A percentile compares a stretch with the other conserved stretches of the same genome.
Evolutionary conservation across 2,888 invertebrate genomes (phyloP).

Genomic region (Phytoseiulus persimilis): DNA sequence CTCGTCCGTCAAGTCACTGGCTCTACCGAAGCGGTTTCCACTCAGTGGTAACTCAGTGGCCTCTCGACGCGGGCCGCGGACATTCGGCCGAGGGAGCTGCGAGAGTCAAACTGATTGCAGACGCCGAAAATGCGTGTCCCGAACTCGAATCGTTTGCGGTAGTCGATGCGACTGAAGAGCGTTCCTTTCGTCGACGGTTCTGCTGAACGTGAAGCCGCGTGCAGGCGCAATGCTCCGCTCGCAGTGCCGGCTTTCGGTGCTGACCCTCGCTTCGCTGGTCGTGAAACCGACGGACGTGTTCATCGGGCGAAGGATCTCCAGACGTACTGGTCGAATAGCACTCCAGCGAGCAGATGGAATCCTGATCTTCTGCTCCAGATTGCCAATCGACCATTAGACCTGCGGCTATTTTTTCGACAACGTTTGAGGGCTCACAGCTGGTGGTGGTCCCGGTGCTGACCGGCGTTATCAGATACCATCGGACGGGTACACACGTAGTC

Average conservation of each 20-base stretch:
- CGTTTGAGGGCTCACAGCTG: background rate
- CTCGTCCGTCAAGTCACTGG: too few relatives aligned
- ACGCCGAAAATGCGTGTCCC: too few relatives aligned
- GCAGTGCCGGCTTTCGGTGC: background rate
- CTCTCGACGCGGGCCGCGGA: too few relatives aligned
- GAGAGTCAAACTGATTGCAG: too few relatives aligned
- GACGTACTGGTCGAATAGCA: background rate
- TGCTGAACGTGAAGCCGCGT: too few relatives aligned
- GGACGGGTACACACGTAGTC: background rate
- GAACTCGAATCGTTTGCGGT: too few relatives aligned
- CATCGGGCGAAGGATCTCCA: background rate
- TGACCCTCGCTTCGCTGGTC: background rate
- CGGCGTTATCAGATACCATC: background rate
- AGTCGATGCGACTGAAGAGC: too few relatives aligned
- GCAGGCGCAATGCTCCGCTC: too few relatives aligned
- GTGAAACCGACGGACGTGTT: background rate
- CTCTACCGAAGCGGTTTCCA: too few relatives aligned
- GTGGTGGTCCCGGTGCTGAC: background rate
- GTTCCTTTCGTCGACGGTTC: too few relatives aligned
- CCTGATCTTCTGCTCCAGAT: background rate
- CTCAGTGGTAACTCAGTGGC: too few relatives aligned
- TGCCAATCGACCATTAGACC: slow-evolving; percentile 5
- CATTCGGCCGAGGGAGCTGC: too few relatives aligned
- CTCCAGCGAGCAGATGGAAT: background rate
- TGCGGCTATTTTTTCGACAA: background rate